Evolutionary conservation across 2,888 invertebrate genomes (phyloP).

Genomic region (Dolomedes plantarius): DNA sequence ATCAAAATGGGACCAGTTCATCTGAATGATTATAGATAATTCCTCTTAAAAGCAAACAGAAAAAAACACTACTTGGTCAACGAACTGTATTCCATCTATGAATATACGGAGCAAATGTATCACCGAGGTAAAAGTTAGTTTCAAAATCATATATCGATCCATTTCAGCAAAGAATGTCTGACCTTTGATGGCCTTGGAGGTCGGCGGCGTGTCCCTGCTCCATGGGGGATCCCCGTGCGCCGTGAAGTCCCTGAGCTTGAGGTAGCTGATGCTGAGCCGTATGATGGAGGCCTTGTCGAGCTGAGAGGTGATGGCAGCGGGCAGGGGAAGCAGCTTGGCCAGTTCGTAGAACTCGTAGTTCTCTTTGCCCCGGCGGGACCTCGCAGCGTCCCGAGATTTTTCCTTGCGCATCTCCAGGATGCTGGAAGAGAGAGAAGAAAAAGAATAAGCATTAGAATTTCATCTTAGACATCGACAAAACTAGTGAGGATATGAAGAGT

Average conservation of each 20-base stretch:
- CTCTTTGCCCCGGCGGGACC: slow-evolving; percentile 93
- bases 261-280: slow-evolving; percentile 95
- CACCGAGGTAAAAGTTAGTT: too few species aligned
- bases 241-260: slow-evolving; percentile 95
- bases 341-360: slow-evolving; percentile 97
- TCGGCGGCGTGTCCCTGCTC: slow-evolving; percentile 79
- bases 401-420: slow-evolving; percentile 95
- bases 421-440: slow-evolving; percentile 79
- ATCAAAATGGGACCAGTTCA: too few species aligned
- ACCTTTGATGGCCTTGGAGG: slow-evolving; percentile 49
- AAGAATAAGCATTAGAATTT: too few species aligned
- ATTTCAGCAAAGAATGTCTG: too few species aligned
- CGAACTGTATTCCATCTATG: too few species aligned
- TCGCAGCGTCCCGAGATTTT: slow-evolving; percentile 93
- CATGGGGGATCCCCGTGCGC: slow-evolving; percentile 97
- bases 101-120: too few species aligned
- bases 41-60: too few species aligned
- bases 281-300: slow-evolving; percentile 97
- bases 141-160: too few species aligned
- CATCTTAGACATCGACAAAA: too few species aligned
- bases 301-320: slow-evolving; percentile 89
- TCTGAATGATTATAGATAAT: too few species aligned
- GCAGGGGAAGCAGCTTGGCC: slow-evolving; percentile 82
- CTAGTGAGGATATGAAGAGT: too few species aligned
- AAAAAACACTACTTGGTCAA: too few species aligned